Evolutionary conservation across 2,113 vertebrate species (phyloP).

Genomic region (Pangasianodon gigas): DNA sequence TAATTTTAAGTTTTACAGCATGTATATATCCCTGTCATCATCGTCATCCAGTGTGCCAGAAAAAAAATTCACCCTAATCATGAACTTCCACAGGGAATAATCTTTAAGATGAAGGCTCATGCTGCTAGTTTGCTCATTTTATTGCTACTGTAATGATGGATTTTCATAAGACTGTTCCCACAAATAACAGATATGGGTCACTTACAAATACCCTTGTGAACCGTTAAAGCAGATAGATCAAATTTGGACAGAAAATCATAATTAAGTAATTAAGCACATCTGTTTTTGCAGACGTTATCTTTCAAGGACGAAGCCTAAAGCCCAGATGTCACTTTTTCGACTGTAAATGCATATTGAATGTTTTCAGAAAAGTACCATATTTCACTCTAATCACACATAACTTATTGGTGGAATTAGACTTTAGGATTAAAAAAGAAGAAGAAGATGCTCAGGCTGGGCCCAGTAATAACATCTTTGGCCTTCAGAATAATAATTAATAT

Average conservation of each 20-base stretch:
- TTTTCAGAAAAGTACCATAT: conserved; percentile 21
- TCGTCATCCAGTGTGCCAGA: neutral
- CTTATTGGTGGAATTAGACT: conserved; percentile 1
- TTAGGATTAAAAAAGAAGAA: neutral
- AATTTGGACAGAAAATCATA: conserved; percentile 3
- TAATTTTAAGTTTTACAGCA: neutral
- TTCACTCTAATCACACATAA: neutral
- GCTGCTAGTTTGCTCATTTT: neutral
- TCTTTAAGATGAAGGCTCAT: neutral
- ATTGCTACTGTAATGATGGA: neutral
- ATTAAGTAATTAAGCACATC: conserved; percentile 12
- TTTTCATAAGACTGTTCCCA: neutral
- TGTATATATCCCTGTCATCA: neutral
- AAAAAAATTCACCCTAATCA: neutral
- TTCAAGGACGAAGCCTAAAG: neutral
- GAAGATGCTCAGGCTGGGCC: neutral
- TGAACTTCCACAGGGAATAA: neutral
- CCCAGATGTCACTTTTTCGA: neutral
- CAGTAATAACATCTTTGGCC: conserved; percentile 29
- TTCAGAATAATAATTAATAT: conserved; percentile 29
- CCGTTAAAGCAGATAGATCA: neutral
- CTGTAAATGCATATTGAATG: neutral
- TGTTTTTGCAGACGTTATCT: conserved; percentile 15
- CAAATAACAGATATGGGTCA: conserved; percentile 13
- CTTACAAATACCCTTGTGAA: conserved; percentile 5